Evolutionary conservation across 2,113 vertebrate genomes (phyloP).

Genomic region (Calidris pygmaea): DNA sequence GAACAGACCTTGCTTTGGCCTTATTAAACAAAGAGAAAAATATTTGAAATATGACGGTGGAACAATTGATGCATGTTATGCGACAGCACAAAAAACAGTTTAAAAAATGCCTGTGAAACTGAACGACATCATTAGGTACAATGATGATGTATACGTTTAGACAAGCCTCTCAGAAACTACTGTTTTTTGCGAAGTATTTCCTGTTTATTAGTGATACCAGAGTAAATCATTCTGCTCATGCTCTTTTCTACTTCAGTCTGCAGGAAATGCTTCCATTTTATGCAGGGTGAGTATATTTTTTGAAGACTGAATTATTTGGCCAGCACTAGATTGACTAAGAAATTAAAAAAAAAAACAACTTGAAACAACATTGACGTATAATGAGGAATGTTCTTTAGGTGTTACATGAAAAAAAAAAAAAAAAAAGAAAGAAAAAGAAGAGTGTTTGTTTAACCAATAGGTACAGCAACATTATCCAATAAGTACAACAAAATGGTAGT

Average conservation of each 20-base stretch:
- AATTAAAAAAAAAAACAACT: not conserved
- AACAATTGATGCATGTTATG: not conserved
- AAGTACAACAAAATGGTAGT: not conserved
- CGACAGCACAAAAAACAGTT: not conserved
- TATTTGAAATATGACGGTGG: not conserved
- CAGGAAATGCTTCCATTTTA: not conserved
- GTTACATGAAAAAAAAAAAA: not conserved
- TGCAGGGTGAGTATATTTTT: not conserved
- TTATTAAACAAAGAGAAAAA: not conserved
- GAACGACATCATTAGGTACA: not conserved
- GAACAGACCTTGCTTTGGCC: not conserved
- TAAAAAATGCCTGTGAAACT: not conserved
- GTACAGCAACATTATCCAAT: not conserved
- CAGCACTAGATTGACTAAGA: not conserved
- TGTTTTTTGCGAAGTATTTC: not conserved
- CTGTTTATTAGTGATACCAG: not conserved
- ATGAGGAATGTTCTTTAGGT: not conserved
- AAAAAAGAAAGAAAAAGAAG: not conserved
- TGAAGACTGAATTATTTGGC: not conserved
- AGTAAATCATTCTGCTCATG: not conserved
- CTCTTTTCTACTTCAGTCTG: not conserved
- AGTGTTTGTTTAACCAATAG: not conserved
- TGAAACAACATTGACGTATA: not conserved
- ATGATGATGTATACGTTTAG: not conserved
- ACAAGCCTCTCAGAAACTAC: fast-evolving